These are phyloP conservation scores for Pycnonotus jocosus DNA, from an alignment of 2,113 vertebrate genomes.

Conservation along the genomic window DNA sequence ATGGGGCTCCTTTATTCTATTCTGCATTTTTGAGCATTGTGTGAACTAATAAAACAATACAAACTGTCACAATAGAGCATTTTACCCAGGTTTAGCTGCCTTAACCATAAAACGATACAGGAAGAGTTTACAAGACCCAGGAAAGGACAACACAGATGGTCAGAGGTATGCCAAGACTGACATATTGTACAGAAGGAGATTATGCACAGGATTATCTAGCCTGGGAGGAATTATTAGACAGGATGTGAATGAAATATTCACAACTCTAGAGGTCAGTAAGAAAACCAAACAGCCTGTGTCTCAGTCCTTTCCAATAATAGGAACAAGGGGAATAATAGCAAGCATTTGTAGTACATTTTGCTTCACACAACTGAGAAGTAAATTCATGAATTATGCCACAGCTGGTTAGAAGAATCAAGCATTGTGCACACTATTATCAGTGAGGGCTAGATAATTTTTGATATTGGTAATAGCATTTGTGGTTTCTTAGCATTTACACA, in stretches of 20 bases:
- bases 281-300: neutral
- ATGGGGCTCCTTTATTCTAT: neutral
- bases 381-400: neutral
- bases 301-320: neutral
- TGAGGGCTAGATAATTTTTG: neutral
- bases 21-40: neutral
- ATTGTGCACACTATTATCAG: neutral
- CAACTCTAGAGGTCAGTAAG: neutral
- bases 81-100: neutral
- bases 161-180: neutral
- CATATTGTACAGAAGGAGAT: neutral
- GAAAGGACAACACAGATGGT: neutral
- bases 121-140: neutral
- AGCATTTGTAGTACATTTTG: neutral
- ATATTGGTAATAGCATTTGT: neutral
- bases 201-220: neutral
- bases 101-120: neutral
- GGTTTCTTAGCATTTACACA: neutral
- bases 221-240: slow-evolving; percentile 1
- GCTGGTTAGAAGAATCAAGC: neutral
- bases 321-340: neutral
- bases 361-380: neutral
- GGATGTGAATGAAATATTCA: slow-evolving; percentile 2
- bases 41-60: neutral
- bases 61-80: neutral